Conservation (phyloP, 2,797 vertebrate genomes). For the Triplophysa bombifrons region DNA sequence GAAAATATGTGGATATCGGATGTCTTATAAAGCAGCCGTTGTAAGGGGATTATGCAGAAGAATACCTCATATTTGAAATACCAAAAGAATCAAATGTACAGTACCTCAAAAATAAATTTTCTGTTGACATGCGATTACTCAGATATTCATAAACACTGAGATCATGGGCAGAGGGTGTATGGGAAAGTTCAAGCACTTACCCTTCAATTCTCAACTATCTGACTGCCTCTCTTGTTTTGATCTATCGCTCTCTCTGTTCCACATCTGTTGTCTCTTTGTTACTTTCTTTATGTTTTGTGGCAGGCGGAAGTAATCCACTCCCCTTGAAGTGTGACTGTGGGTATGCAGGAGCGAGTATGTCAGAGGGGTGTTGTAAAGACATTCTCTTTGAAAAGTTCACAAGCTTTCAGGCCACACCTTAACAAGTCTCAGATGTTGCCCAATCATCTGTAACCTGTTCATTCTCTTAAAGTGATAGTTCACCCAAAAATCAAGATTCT, state of each 20-base stretch:
- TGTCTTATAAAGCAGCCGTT: background rate
- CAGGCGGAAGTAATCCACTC: slow-evolving; percentile 7
- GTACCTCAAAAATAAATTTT: background rate
- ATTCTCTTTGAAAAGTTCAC: slow-evolving; percentile 15
- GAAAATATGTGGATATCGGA: slow-evolving; percentile 12
- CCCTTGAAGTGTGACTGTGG: background rate
- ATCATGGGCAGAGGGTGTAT: background rate
- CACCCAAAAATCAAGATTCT: too few species aligned
- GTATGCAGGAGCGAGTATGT: background rate
- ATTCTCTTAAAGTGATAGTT: too few species aligned
- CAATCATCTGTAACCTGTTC: background rate
- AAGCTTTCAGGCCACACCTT: background rate
- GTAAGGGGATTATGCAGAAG: background rate
- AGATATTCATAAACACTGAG: slow-evolving; percentile 5
- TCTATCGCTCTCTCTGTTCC: background rate
- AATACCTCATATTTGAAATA: background rate
- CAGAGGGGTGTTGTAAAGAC: background rate
- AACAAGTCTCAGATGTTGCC: background rate
- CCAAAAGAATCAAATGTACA: slow-evolving; percentile 2
- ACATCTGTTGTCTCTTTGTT: background rate
- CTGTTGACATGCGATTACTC: background rate
- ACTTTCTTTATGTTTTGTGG: background rate
- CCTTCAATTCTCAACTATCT: background rate
- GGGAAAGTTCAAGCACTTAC: slow-evolving; percentile 25
- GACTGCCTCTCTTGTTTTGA: background rate